Evolutionary conservation across 2,113 vertebrate genomes (phyloP).

Genomic region (Myotis yumanensis): DNA sequence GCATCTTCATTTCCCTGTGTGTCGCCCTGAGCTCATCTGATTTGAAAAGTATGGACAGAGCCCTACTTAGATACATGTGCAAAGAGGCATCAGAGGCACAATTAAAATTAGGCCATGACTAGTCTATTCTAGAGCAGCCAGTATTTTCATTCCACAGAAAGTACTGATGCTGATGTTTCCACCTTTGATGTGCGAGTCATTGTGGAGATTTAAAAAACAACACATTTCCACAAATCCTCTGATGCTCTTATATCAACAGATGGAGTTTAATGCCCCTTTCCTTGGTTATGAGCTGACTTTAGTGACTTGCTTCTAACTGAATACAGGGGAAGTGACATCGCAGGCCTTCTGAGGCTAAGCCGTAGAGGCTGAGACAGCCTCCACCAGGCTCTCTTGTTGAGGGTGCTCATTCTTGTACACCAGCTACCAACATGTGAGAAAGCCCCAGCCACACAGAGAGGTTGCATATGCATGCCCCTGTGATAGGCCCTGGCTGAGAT

Average conservation of each 20-base stretch:
- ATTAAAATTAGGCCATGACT: not conserved
- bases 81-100: not conserved
- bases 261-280: not conserved
- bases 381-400: not conserved
- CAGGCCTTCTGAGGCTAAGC: not conserved
- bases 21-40: not conserved
- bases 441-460: not conserved
- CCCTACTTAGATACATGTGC: not conserved
- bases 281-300: not conserved
- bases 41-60: not conserved
- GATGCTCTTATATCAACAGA: not conserved
- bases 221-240: not conserved
- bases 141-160: not conserved
- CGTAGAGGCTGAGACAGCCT: not conserved
- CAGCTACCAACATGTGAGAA: not conserved
- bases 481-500: too few species aligned
- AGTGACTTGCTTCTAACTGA: not conserved
- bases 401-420: not conserved
- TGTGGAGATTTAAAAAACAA: not conserved
- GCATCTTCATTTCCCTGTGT: not conserved
- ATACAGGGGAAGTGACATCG: not conserved
- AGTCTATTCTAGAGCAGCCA: not conserved
- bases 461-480: not conserved
- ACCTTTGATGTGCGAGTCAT: not conserved
- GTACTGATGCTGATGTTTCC: not conserved